Base-by-base conservation (phyloP, 1,140 invertebrate species). In the Venustaconcha ellipsiformis region DNA sequence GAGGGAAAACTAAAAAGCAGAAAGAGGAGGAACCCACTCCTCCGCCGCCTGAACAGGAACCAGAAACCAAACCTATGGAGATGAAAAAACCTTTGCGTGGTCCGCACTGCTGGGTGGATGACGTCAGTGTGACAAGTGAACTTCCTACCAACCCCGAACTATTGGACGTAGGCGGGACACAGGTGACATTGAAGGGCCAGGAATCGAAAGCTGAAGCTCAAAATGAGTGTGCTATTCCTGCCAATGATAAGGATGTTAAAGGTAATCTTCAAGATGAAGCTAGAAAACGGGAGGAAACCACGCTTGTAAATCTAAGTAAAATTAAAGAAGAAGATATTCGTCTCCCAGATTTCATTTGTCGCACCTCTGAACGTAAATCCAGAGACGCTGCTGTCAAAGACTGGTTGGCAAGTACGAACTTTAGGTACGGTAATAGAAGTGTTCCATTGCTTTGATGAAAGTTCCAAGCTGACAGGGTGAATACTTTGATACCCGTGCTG, bases 61-160 rank as follows among this genome's bases (percentile, higher is more conserved):
- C 75, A 11, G 71, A 75, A 66, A 74, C 64, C 48, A 66, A 67
- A 69, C 76, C 79, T 58, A 23, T 70, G 6, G 71, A 76, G 55
- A 67, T 78, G 17, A 81, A 78, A 69, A 74, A 78, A 57, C 71
- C 78, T 8, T 64, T 83, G 11, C 78, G 76, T 70, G 82, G 82
- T 23, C 82, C 82, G 3, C 72, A 83, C 48, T 83, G 82, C 64
- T 83, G 82, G 82, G 82, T 83, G 15, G 82, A 83, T 72, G 82
- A 83, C 59, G 80, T 74, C 48, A 83, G 79, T 14, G 67, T 83
- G 14, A 74, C 80, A 1, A 83, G 82, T 66, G 78, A 80, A 56
- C 64, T 18, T 26, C 74, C 70, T 14, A 65, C 77, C 12, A 57
- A 63, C 2, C 68, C 63, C 18, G 74, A 72, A 17, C 48, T 57